A percentile compares a stretch with the other conserved stretches of the same genome.
These are phyloP conservation scores for Leptatherina wallacei DNA, from an alignment of 2,797 vertebrate species.

Conservation along the genomic window DNA sequence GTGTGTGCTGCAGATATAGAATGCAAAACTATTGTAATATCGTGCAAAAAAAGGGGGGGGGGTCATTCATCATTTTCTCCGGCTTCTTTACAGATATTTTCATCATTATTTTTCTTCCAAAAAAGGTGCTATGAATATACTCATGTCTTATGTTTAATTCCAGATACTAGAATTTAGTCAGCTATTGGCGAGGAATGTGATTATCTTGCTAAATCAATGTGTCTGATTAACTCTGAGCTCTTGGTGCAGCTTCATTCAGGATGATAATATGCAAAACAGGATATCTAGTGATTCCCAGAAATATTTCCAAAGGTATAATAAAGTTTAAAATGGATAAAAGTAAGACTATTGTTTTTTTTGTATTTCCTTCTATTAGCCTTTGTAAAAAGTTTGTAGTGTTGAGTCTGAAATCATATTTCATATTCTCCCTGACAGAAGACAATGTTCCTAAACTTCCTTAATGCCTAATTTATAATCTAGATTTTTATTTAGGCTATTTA, in stretches of 20 bases:
- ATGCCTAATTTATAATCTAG: too few species aligned
- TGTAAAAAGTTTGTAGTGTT: too few species aligned
- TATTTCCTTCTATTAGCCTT: too few species aligned
- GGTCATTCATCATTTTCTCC: background rate
- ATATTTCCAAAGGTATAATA: background rate
- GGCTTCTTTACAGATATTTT: background rate
- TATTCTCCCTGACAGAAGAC: too few species aligned
- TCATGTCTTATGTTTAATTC: background rate
- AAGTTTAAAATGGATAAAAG: too few species aligned
- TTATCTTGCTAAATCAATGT: slow-evolving; percentile 5
- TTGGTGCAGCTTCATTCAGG: background rate
- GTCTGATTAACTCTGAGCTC: slow-evolving; percentile 1
- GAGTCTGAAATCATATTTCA: too few species aligned
- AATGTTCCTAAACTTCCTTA: too few species aligned
- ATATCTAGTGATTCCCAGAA: background rate
- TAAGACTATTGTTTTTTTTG: too few species aligned
- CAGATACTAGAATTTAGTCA: background rate
- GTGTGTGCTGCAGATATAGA: too few species aligned
- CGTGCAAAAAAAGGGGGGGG: background rate
- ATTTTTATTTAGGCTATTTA: too few species aligned
- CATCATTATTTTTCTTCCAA: background rate
- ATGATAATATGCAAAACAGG: slow-evolving; percentile 11
- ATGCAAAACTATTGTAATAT: slow-evolving; percentile 3
- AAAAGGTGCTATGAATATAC: background rate
- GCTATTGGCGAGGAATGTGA: background rate